Evolutionary conservation across 2,113 vertebrate genomes (phyloP).

Genomic region (Hemiprocne comata): DNA sequence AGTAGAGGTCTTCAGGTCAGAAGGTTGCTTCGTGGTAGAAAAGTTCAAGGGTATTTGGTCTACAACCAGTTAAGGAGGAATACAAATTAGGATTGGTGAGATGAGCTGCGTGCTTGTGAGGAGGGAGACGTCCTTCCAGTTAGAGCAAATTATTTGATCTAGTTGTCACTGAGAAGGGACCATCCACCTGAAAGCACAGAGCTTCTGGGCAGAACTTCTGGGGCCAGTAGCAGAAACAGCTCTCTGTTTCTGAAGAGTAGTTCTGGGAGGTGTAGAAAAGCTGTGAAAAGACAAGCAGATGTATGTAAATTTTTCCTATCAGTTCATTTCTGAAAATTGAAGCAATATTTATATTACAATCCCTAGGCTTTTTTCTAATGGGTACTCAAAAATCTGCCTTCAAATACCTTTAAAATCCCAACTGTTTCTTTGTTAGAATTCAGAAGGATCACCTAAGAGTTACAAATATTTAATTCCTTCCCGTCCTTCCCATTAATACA

Average conservation of each 20-base stretch:
- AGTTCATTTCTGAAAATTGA: neutral
- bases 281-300: neutral
- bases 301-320: neutral
- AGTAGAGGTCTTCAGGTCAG: neutral
- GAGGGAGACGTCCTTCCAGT: neutral
- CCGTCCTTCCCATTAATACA: constrained; percentile 1
- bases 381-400: neutral
- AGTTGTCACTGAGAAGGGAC: neutral
- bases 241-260: neutral
- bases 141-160: neutral
- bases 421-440: neutral
- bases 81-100: neutral
- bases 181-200: neutral
- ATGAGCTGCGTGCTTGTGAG: neutral
- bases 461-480: constrained; percentile 14
- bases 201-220: neutral
- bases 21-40: neutral
- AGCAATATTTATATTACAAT: neutral
- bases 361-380: neutral
- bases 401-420: neutral
- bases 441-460: neutral
- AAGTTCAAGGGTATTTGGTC: neutral
- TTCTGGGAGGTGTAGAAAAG: neutral
- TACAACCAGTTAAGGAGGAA: neutral
- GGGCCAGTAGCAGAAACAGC: neutral